Percentiles rank a stretch among this genome's conserved stretches.
These are phyloP conservation scores for Lethocerus indicus DNA, from an alignment of 1,140 invertebrate species.

Conservation along the genomic window DNA sequence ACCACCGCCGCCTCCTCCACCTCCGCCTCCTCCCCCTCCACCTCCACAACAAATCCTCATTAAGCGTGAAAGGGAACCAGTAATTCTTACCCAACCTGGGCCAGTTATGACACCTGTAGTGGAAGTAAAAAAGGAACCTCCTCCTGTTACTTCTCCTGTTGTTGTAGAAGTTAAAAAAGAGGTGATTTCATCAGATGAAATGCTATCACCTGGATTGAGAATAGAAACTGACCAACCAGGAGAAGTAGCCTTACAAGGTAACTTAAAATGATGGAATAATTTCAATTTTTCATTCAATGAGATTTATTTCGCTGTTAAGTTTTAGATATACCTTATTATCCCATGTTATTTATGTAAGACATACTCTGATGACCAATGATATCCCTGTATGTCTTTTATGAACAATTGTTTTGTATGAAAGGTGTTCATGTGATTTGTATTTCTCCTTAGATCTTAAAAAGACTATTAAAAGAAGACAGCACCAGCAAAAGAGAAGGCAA, in stretches of 20 bases:
- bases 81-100: slow-evolving; percentile 7
- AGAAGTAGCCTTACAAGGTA: too few relatives aligned
- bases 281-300: too few relatives aligned
- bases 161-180: slow-evolving; percentile 29
- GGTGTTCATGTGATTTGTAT: neutral
- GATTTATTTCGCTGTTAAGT: too few relatives aligned
- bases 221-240: too few relatives aligned
- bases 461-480: slow-evolving; percentile 61
- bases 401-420: neutral
- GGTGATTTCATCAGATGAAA: slow-evolving; percentile 30
- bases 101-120: slow-evolving; percentile 14
- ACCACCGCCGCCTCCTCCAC: slow-evolving; percentile 12
- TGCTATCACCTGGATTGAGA: slow-evolving; percentile 24
- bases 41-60: slow-evolving; percentile 12
- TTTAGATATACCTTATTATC: too few relatives aligned
- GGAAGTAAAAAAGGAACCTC: slow-evolving; percentile 9
- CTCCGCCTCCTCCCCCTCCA: slow-evolving; percentile 9
- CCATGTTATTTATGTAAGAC: too few relatives aligned
- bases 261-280: too few relatives aligned
- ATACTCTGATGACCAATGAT: too few relatives aligned
- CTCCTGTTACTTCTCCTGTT: slow-evolving; percentile 13
- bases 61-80: slow-evolving; percentile 9
- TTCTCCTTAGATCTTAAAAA: slow-evolving; percentile 28
- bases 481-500: slow-evolving; percentile 63
- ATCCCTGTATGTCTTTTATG: neutral